Evolutionary conservation across 2,113 vertebrate genomes (phyloP).

Genomic region (Paracanthobrama guichenoti): DNA sequence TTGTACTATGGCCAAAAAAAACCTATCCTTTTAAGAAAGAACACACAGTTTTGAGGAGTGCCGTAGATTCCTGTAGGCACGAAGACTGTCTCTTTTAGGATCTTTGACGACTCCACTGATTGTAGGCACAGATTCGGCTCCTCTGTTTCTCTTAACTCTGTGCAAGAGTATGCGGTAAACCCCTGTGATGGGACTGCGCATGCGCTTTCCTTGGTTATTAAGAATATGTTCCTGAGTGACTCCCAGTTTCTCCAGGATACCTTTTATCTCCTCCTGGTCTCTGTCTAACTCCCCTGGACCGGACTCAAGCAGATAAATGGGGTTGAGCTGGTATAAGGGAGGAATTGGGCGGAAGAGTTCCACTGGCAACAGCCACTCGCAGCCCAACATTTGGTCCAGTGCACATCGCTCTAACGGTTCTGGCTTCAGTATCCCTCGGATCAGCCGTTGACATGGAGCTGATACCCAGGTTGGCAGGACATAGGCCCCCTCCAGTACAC

Average conservation of each 20-base stretch:
- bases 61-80: conserved; percentile 78
- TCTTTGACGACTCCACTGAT: conserved; percentile 80
- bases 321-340: conserved; percentile 70
- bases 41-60: conserved; percentile 91
- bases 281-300: conserved; percentile 69
- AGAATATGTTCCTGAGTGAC: conserved; percentile 81
- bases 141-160: conserved; percentile 79
- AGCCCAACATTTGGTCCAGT: conserved; percentile 85
- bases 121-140: conserved; percentile 77
- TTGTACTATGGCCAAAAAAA: not conserved
- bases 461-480: conserved; percentile 81
- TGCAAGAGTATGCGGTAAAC: conserved; percentile 89
- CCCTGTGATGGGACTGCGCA: conserved; percentile 83
- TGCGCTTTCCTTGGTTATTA: conserved; percentile 76
- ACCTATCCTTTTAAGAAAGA: conserved; percentile 75
- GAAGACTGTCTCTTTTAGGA: conserved; percentile 74
- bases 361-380: conserved; percentile 89
- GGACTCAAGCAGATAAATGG: conserved; percentile 70
- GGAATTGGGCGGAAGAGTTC: conserved; percentile 78
- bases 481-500: conserved; percentile 82
- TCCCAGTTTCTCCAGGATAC: conserved; percentile 80
- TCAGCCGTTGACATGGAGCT: conserved; percentile 84
- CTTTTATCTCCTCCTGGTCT: conserved; percentile 82
- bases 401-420: conserved; percentile 77
- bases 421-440: conserved; percentile 82